Evolutionary conservation across 2,113 vertebrate species (phyloP), one percentile per base, ranked within the genome.

Genomic region (Gymnocephalus cernua): DNA sequence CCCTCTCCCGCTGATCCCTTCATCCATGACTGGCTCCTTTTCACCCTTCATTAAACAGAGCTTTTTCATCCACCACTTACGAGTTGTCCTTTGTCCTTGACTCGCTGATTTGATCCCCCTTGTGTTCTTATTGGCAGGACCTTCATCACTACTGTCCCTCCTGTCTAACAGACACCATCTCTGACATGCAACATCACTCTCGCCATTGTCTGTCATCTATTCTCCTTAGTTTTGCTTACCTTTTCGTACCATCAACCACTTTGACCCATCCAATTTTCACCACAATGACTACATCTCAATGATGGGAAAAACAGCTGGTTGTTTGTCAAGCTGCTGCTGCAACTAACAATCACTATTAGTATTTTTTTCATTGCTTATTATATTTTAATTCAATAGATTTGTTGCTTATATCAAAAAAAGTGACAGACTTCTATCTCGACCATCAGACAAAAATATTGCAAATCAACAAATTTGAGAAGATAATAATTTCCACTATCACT

Each of bases 41-140:
- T 86, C 79, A 89, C 77, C 83, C 85, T 86, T 86, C 83, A 91
- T 87, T 91, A 76, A 86, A 82, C 81, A 87, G 41, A 54, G 48
- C 51, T 75, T 80, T 50, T 79, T 80, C 84, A 86, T 80, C 79
- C 70, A 83, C 61, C 85, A 72, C 79, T 41, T 65, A 14, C 19
- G 62, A 69, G 41, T 80, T 66, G 48, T 86, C 82, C 27, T 77
- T 80, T 70, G 68, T 71, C 74, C 64, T 80, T 21, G 67, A 79
- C 68, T 72, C 32, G 3, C 72, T 50, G 56, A 78, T 79, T 57
- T 41, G 61, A n/a, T 80, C 27, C 63, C 51, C 38, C 78, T 68
- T 51, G 19, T 29, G 54, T 56, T 74, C 27, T 57, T 57, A 59
- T 32, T 57, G 44, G 18, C 54, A 58, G 21, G 7, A 51, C 19